Percentiles rank a stretch among this genome's conserved stretches.
Conservation (phyloP, 2,797 vertebrate species). For the Hemibagrus guttatus region DNA sequence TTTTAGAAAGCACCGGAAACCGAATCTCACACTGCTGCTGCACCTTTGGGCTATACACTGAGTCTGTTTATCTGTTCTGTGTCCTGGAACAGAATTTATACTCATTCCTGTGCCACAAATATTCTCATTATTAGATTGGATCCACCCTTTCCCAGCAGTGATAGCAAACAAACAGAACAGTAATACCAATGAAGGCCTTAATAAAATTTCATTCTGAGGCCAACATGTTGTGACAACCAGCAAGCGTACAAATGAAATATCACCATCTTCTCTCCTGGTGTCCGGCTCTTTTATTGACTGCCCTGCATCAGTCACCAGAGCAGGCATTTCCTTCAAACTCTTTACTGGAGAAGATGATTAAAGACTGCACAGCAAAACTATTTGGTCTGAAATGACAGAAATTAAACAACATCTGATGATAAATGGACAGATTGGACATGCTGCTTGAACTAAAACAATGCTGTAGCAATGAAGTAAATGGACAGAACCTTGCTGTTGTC, state of each 20-base stretch:
- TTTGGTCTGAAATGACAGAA: background rate
- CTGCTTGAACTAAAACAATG: background rate
- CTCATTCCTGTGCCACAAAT: background rate
- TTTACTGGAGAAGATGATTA: constrained; percentile 21
- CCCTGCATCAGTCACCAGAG: constrained; percentile 18
- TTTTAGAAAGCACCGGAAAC: constrained; percentile 43
- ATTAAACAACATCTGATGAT: background rate
- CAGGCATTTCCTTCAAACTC: background rate
- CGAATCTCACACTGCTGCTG: background rate
- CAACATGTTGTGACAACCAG: background rate
- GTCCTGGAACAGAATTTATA: background rate
- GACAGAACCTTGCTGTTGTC: background rate
- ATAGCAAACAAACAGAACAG: constrained; percentile 4
- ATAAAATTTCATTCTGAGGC: background rate
- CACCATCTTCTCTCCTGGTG: constrained; percentile 9
- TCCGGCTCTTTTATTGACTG: constrained; percentile 17
- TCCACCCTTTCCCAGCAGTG: background rate
- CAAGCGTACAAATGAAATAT: constrained; percentile 18
- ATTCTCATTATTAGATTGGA: constrained; percentile 1
- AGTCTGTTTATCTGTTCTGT: constrained; percentile 22
- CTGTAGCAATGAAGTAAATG: background rate
- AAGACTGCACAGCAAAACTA: background rate
- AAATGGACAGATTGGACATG: background rate
- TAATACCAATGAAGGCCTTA: background rate
- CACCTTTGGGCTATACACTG: background rate